phyloP scores from a whole-genome alignment of 2,113 vertebrate species.

The human (Homo sapiens) region GRCh38 chr4:170243501-170244000 shows the following conservation, averaged over 20 bases:
- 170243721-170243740: background rate
- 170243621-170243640: background rate
- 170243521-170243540: background rate
- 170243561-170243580: background rate
- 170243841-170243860: background rate
- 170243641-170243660: background rate
- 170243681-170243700: background rate
- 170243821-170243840: background rate
- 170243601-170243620: background rate
- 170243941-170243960: background rate
- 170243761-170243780: background rate
- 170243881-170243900: background rate
- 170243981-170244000: background rate
- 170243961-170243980: background rate
- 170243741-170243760: background rate
- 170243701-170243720: background rate
- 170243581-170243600: background rate
- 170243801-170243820: background rate
- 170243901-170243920: background rate
- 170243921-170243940: background rate
- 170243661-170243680: background rate
- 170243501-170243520: background rate
- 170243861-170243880: background rate
- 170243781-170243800: background rate
- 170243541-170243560: background rate